A percentile compares a stretch with the other conserved stretches of the same genome.
These are phyloP conservation scores for Drosophila atripex DNA, from an alignment of 2,888 invertebrate genomes.

Conservation along the genomic window DNA sequence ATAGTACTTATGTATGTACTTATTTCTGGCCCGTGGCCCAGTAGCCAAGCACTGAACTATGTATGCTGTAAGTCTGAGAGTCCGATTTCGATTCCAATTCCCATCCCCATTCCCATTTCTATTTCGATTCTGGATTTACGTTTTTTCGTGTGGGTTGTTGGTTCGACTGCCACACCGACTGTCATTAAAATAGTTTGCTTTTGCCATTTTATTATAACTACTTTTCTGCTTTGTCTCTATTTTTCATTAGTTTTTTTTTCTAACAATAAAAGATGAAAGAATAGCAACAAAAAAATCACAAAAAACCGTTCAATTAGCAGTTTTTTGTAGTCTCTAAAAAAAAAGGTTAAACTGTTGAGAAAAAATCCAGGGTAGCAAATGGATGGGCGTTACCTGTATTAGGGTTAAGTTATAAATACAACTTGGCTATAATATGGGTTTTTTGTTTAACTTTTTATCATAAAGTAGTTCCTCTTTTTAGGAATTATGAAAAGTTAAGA, in stretches of 20 bases:
- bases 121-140: background rate
- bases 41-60: slow-evolving; percentile 66
- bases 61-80: slow-evolving; percentile 38
- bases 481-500: background rate
- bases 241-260: slow-evolving; percentile 29
- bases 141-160: background rate
- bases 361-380: slow-evolving; percentile 15
- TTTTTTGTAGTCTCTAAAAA: slow-evolving; percentile 18
- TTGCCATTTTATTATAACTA: slow-evolving; percentile 25
- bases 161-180: slow-evolving; percentile 14
- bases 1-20: slow-evolving; percentile 16
- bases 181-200: slow-evolving; percentile 60
- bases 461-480: background rate
- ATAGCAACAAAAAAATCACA: slow-evolving; percentile 34
- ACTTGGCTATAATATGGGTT: background rate
- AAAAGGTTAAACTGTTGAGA: slow-evolving; percentile 4
- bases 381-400: no score
- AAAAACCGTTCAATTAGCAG: slow-evolving; percentile 67
- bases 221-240: slow-evolving; percentile 26
- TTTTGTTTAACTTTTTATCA: background rate
- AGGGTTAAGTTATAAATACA: background rate
- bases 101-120: no score
- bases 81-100: slow-evolving; percentile 26
- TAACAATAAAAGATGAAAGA: slow-evolving; percentile 49
- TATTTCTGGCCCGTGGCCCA: slow-evolving; percentile 52